Evolutionary conservation across 2,113 vertebrate genomes (phyloP).

Genomic region (Nerophis lumbriciformis): DNA sequence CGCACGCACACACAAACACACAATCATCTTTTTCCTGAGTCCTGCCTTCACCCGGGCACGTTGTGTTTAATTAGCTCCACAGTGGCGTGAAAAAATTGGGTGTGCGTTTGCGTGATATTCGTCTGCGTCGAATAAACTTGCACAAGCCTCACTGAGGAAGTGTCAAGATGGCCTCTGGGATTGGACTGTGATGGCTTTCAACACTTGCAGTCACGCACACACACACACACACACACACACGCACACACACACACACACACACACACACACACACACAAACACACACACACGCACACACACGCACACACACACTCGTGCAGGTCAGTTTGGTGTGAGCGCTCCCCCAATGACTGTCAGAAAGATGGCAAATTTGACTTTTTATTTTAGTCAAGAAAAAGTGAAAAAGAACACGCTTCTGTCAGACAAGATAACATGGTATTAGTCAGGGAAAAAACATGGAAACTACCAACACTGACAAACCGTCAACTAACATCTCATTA

Average conservation of each 20-base stretch:
- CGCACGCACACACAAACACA: constrained; percentile 25
- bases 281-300: too few species aligned
- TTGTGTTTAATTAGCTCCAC: constrained; percentile 70
- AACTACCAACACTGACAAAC: too few species aligned
- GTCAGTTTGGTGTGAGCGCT: constrained; percentile 45
- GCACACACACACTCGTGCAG: constrained; percentile 36
- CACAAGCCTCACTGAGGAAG: constrained; percentile 38
- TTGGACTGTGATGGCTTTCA: constrained; percentile 39
- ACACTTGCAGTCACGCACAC: constrained; percentile 21
- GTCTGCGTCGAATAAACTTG: constrained; percentile 46
- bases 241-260: constrained; percentile 11
- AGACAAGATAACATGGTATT: constrained; percentile 3
- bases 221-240: constrained; percentile 13
- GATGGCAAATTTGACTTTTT: constrained; percentile 41
- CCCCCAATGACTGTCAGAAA: constrained; percentile 43
- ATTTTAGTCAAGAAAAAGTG: constrained; percentile 1
- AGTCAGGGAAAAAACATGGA: too few species aligned
- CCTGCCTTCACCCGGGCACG: constrained; percentile 36
- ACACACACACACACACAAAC: constrained; percentile 4
- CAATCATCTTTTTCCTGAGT: constrained; percentile 28
- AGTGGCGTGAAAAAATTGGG: constrained; percentile 43
- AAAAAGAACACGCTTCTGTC: constrained; percentile 12
- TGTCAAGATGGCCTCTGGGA: constrained; percentile 54
- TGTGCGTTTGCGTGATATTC: constrained; percentile 17
- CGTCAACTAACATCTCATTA: too few species aligned